phyloP scores from a whole-genome alignment of 37 sponge, comb jelly and placozoan species.

The Crambe crambe region DNA sequence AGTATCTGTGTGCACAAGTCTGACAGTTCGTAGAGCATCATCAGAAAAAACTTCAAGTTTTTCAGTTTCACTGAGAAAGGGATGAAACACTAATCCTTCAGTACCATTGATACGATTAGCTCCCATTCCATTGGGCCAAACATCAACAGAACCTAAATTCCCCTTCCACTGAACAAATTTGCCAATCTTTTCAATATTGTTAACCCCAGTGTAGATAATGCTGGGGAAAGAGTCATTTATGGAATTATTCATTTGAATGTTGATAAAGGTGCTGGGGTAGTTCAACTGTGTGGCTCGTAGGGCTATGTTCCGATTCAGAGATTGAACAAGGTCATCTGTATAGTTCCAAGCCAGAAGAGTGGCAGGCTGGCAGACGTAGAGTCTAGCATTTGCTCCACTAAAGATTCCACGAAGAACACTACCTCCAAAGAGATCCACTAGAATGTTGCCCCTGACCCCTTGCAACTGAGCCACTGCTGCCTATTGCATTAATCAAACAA shows the following conservation, averaged over 20 bases:
- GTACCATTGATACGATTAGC: slow-evolving; percentile 82
- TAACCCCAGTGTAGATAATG: slow-evolving; percentile 65
- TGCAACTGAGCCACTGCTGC: slow-evolving; percentile 35
- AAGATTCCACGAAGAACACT: background rate
- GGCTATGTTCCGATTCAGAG: slow-evolving; percentile 13
- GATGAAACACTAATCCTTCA: slow-evolving; percentile 86
- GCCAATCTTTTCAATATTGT: slow-evolving; percentile 39
- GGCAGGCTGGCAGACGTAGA: slow-evolving; percentile 43
- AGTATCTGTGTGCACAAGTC: slow-evolving; percentile 27
- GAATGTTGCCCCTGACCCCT: background rate
- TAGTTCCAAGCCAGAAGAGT: slow-evolving; percentile 71
- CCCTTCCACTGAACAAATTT: slow-evolving; percentile 81
- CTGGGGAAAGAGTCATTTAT: slow-evolving; percentile 46
- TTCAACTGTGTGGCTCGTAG: slow-evolving; percentile 6
- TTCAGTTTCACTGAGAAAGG: slow-evolving; percentile 45
- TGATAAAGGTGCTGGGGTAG: slow-evolving; percentile 27
- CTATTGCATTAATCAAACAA: slow-evolving; percentile 9
- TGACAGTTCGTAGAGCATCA: slow-evolving; percentile 70
- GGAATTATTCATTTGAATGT: slow-evolving; percentile 59
- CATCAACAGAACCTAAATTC: background rate
- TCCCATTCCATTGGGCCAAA: slow-evolving; percentile 44
- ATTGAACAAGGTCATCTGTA: slow-evolving; percentile 64
- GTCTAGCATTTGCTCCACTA: slow-evolving; percentile 6
- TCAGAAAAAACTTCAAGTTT: slow-evolving; percentile 66
- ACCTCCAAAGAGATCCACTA: background rate